Percentiles rank a stretch among this genome's conserved stretches.
These are phyloP conservation scores for Thalassophryne amazonica DNA, from an alignment of 2,797 vertebrate species.

Conservation along the genomic window DNA sequence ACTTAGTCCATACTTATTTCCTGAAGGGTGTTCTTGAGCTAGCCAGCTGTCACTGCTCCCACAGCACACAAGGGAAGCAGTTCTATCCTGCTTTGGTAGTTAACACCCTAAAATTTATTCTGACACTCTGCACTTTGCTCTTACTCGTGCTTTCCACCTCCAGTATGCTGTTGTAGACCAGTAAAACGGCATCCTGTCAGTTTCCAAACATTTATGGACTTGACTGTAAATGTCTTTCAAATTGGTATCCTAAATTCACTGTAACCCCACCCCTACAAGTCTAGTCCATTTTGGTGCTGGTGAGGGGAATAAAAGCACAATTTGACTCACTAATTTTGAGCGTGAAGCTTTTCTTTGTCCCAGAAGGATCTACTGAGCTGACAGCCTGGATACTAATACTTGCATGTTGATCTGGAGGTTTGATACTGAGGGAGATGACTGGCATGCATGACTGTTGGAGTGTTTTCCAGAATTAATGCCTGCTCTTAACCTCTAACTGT, in stretches of 20 bases:
- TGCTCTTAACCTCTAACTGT: constrained; percentile 13
- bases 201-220: too few relatives aligned
- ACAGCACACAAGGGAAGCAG: too few relatives aligned
- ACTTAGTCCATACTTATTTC: too few relatives aligned
- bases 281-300: neutral
- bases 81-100: too few relatives aligned
- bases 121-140: too few relatives aligned
- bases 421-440: constrained; percentile 48
- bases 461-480: constrained; percentile 7
- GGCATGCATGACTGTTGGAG: constrained; percentile 51
- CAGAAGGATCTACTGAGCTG: constrained; percentile 53
- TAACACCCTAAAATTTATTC: too few relatives aligned
- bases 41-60: too few relatives aligned
- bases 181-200: too few relatives aligned
- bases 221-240: constrained; percentile 35
- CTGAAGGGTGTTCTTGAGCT: too few relatives aligned
- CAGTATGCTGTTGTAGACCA: too few relatives aligned
- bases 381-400: constrained; percentile 59
- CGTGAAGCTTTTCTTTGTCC: constrained; percentile 48
- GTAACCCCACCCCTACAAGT: neutral
- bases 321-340: constrained; percentile 44
- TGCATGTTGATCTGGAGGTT: constrained; percentile 59
- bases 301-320: constrained; percentile 51
- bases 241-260: constrained; percentile 57
- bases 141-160: too few relatives aligned